Evolutionary conservation across 1,140 invertebrate genomes (phyloP).

Genomic region (Papilio polyxenes): DNA sequence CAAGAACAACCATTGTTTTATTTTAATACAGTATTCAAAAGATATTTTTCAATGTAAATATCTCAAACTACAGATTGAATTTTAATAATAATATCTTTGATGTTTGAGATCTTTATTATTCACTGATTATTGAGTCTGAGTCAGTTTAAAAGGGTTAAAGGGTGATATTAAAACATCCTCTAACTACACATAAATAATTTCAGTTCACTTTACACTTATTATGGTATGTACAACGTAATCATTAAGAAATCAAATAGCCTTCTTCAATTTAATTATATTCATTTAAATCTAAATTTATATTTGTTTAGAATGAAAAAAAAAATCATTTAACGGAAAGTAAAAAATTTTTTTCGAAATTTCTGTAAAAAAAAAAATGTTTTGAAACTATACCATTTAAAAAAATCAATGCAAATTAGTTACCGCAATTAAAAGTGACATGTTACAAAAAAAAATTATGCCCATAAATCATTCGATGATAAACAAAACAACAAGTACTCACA

Average conservation of each 20-base stretch:
- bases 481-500: conserved; percentile 23
- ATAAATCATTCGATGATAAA: background rate
- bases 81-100: no score
- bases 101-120: background rate
- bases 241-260: background rate
- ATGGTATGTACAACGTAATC: background rate
- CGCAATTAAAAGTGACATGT: background rate
- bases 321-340: no score
- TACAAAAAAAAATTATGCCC: background rate
- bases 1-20: background rate
- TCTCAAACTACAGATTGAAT: background rate
- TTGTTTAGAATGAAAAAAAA: no score
- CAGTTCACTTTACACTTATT: no score
- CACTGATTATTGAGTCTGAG: no score
- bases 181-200: no score
- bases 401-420: background rate
- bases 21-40: background rate
- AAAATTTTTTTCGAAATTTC: no score
- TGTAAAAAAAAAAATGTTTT: no score
- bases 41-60: background rate
- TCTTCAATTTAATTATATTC: background rate
- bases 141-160: no score
- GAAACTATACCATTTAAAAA: background rate
- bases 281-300: no score
- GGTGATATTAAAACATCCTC: no score